Conservation (phyloP, 2,113 vertebrate species). For the Stigmatopora argus region DNA sequence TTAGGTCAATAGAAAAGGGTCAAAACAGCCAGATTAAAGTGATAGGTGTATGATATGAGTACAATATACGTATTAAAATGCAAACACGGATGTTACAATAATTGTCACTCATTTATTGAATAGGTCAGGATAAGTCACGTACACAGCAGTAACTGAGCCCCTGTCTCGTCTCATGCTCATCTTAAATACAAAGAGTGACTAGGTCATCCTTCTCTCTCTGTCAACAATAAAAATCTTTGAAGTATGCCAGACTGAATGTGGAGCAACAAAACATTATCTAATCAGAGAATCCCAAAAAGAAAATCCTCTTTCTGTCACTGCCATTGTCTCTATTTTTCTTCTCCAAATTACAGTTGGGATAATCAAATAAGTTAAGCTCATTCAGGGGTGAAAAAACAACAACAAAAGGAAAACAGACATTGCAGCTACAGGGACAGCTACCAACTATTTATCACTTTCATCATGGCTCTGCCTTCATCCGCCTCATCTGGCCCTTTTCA, state of each 20-base stretch:
- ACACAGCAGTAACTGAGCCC: conserved; percentile 40
- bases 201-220: conserved; percentile 35
- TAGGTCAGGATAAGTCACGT: conserved; percentile 24
- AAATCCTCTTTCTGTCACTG: conserved; percentile 25
- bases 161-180: conserved; percentile 27
- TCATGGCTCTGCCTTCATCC: conserved; percentile 37
- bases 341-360: conserved; percentile 33
- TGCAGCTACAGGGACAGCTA: conserved; percentile 35
- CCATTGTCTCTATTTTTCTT: conserved; percentile 22
- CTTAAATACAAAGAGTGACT: conserved; percentile 28
- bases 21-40: background rate
- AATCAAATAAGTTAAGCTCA: conserved; percentile 21
- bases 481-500: conserved; percentile 49
- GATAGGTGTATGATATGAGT: background rate
- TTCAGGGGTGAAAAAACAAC: conserved; percentile 25
- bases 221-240: conserved; percentile 24
- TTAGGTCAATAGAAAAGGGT: background rate
- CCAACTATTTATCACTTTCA: conserved; percentile 56
- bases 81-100: conserved; percentile 6
- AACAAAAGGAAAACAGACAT: conserved; percentile 40
- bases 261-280: conserved; percentile 30
- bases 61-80: background rate
- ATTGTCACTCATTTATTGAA: conserved; percentile 30
- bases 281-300: conserved; percentile 20
- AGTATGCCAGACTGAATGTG: conserved; percentile 22